Evolutionary conservation across 2,888 invertebrate genomes (phyloP).

Genomic region (Agriopis leucophaearia): DNA sequence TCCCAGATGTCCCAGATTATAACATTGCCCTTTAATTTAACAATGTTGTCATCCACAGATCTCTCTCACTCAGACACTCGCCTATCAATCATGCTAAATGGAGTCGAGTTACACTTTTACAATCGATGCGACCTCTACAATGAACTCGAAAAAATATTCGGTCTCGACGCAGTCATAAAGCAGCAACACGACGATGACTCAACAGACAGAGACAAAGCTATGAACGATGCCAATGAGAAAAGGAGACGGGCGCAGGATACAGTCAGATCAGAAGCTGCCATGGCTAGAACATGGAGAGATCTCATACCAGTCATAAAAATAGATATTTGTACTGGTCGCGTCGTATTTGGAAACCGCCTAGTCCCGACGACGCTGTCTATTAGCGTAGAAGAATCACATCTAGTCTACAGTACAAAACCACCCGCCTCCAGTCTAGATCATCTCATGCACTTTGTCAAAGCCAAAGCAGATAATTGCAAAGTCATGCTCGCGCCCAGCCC

Average conservation of each 20-base stretch:
- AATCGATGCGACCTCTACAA: conserved; percentile 96
- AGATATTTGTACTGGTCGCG: conserved; percentile 95
- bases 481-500: conserved; percentile 98
- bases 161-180: conserved; percentile 92
- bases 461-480: conserved; percentile 97
- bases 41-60: conserved; percentile 85
- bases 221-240: conserved; percentile 88
- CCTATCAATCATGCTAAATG: conserved; percentile 95
- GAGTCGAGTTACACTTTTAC: conserved; percentile 97
- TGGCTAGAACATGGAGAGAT: conserved; percentile 97
- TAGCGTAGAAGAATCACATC: conserved; percentile 97
- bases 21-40: neutral
- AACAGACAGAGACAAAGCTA: conserved; percentile 85
- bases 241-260: conserved; percentile 81
- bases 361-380: conserved; percentile 97
- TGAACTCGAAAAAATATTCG: conserved; percentile 95
- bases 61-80: conserved; percentile 97
- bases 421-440: conserved; percentile 97
- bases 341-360: conserved; percentile 97
- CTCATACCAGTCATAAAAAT: conserved; percentile 98
- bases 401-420: conserved; percentile 97
- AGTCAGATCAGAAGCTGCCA: conserved; percentile 92
- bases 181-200: conserved; percentile 87
- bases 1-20: too few species aligned
- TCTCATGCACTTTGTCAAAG: conserved; percentile 98